phyloP scores from a whole-genome alignment of 2,888 invertebrate genomes.

The Mylabris sibirica region DNA sequence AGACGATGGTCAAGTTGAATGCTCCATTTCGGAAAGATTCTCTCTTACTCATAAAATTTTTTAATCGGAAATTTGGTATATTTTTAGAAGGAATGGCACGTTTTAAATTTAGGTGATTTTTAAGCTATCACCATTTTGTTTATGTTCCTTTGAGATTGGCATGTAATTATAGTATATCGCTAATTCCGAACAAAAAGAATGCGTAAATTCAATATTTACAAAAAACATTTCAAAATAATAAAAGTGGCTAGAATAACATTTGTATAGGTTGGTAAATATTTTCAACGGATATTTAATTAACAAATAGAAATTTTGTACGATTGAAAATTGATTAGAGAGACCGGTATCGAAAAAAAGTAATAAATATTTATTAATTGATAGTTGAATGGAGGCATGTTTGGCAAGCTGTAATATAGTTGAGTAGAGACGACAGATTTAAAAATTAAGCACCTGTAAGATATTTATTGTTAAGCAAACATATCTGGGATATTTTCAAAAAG shows the following conservation, averaged over 20 bases:
- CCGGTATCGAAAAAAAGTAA: not conserved
- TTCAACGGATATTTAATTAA: not conserved
- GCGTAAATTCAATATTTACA: constrained; percentile 1
- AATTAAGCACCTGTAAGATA: constrained; percentile 8
- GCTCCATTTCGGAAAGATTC: not conserved
- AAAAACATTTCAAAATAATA: not conserved
- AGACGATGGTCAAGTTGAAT: not conserved
- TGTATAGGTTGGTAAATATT: not conserved
- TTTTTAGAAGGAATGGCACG: not conserved
- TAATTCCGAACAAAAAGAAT: not conserved
- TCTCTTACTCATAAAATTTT: not conserved
- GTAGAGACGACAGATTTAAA: not conserved
- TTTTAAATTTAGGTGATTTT: not conserved
- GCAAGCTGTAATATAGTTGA: not conserved
- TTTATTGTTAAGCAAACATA: not conserved
- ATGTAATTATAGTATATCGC: too few species aligned
- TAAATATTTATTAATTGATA: constrained; percentile 2
- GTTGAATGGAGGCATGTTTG: not conserved
- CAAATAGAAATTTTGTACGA: not conserved
- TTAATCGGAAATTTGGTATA: not conserved
- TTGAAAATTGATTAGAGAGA: not conserved
- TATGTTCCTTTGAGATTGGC: not conserved
- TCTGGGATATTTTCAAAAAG: not conserved
- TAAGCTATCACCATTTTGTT: not conserved
- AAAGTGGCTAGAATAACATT: not conserved